A percentile compares a stretch with the other conserved stretches of the same genome.
phyloP scores from a whole-genome alignment of 2,113 vertebrate species.

The Carollia perspicillata region DNA sequence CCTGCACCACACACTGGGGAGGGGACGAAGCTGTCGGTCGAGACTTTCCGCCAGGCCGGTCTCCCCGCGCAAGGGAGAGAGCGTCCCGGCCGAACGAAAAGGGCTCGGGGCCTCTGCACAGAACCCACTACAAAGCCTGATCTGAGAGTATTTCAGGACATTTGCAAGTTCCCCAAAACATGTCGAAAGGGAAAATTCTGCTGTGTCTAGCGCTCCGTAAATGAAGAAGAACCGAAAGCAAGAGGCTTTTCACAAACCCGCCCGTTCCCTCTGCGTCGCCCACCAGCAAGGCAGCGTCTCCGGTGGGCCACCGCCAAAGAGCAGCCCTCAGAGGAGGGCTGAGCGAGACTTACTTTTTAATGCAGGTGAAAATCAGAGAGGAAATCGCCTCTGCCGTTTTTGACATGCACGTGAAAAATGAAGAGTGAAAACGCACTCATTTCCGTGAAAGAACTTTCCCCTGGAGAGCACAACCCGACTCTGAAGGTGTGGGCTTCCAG shows the following conservation, averaged over 20 bases:
- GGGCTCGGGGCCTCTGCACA: background rate
- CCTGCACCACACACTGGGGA: background rate
- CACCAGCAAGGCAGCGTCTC: accelerated
- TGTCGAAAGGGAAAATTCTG: background rate
- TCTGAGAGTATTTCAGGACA: slow-evolving; percentile 27
- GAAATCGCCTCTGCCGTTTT: background rate
- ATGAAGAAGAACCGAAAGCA: slow-evolving; percentile 57
- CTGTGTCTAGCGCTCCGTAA: slow-evolving; percentile 9
- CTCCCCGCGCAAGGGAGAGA: background rate
- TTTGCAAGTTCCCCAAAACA: slow-evolving; percentile 39
- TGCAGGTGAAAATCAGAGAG: background rate
- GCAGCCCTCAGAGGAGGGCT: background rate
- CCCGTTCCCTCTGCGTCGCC: background rate
- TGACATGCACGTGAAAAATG: background rate
- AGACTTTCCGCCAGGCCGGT: background rate
- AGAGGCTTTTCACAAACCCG: background rate
- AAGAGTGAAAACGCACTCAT: background rate
- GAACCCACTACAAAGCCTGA: background rate
- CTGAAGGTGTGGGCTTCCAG: background rate
- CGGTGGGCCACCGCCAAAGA: background rate
- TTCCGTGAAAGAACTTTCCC: background rate
- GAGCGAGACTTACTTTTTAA: background rate
- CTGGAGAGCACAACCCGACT: background rate
- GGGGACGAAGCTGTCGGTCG: background rate
- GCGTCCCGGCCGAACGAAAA: background rate